Base-by-base conservation (phyloP, 2,797 vertebrate species). In the Takifugu ocellatus region DNA sequence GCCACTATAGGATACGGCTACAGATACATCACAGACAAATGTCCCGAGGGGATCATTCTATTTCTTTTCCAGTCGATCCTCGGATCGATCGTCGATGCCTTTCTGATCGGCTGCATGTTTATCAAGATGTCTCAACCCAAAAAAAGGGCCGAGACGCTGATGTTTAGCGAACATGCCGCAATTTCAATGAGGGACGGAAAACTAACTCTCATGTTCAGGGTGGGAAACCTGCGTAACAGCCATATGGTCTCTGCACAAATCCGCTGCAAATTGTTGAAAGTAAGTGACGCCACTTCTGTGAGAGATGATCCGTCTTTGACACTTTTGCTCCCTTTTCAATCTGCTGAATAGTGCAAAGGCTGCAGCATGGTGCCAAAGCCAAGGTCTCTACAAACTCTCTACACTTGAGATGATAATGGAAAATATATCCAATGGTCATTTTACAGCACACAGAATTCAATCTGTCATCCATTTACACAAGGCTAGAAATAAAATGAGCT, bases 111-210 rank as follows among this genome's bases (percentile, higher is more conserved):
- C 76, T 99, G 97, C 87, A 99, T 99, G 96, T 99, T 98, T 77
- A 99, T 99, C 86, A 99, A 99, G 91, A 99, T 99, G 97, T 99
- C 97, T 29, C 97, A 99, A 87, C 97, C 97, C 78, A 99, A 99
- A 89, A 99, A 98, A 74, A 77, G 97, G 82, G 97, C 96, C 0
- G 97, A 99, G 92, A 98, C 97, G 6, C 79, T 99, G 61, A 98
- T 99, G 97, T 99, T 99, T 79, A 99, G 97, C 54, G 95, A 98
- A 79, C 93, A 97, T 55, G 95, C 97, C 1, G 96, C 75, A 54
- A 98, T 99, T 83, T 99, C 97, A 56, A 96, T 98, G 96, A 91
- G 97, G 72, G 96, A 98, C 57, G 96, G 97, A 0, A 98, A 94
- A 86, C 95, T 98, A 84, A 97, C 95, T 66, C 95, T 99, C 68